Evolutionary conservation across 2,113 vertebrate genomes (phyloP), one percentile per base, ranked within the genome.

Genomic region (Myotis davidii): DNA sequence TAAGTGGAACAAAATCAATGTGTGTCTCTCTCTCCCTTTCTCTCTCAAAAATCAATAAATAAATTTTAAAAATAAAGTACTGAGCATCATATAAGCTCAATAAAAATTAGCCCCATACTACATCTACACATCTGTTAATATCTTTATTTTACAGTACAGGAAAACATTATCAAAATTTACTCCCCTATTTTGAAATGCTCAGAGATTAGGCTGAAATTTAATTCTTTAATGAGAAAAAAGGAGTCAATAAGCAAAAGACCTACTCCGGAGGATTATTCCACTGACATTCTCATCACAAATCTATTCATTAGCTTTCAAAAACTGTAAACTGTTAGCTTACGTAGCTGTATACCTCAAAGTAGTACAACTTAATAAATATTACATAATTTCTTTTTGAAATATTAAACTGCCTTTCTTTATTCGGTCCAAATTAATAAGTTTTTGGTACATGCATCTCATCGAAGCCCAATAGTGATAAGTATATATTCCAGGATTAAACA

Each of bases 311-410:
- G 74, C n/a, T 90, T 72, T 78, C 42, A 83, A 83, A 95, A 91
- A 72, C 9, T 29, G 92, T 65, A 56, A 69, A 50, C 82, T 84
- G 23, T 48, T 90, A 61, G 29, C 7, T 94, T 83, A 90, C 32
- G 5, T 32, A 93, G 45, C 76, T 61, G 3, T 87, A 56, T 59
- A 61, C 39, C 16, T 93, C 34, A 90, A 37, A 92, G 25, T 18
- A 91, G 34, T 91, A 76, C 17, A 64, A 76, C 48, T 90, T 85
- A 96, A 69, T 92, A 81, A 81, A 94, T 73, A 76, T 48, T 29
- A 88, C n/a, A 73, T 56, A 84, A 95, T 78, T 93, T 94, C 81
- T 52, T 94, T 91, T 70, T 48, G n/a, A 86, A 89, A 96, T 42
- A 79, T 79, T 56, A 61, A 73, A 94, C 21, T 84, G 45, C 23